Evolutionary conservation across 2,888 invertebrate genomes (phyloP), one percentile per base, ranked within the genome.

Genomic region (Morpho achilles): DNA sequence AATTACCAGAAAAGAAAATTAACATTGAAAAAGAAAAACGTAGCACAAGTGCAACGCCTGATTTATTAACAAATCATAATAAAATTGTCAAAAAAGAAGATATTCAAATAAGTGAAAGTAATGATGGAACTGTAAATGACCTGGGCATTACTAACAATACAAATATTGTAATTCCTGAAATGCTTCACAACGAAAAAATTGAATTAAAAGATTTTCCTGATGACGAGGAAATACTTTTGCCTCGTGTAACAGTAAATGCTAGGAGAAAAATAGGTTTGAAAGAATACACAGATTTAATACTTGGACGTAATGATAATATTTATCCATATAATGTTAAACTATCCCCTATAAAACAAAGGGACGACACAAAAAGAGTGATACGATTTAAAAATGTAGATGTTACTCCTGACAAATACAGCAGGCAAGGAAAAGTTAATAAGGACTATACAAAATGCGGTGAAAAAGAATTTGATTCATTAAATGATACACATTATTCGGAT

Each of bases 11-110:
- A 44, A 69, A 64, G 44, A 59, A 60, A 8, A 48, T 43, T 16
- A 23, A 52, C 32, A 46, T 23, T 46, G 56, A 59, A 16, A 56
- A 48, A 22, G 59, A 61, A 50, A 67, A 68, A 16, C 65, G 58
- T 32, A 73, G 67, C 64, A 69, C 79, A 10, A 77, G 76, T 53
- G 81, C 85, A 46, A 91, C 92, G 22, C 93, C 93, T 7, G 93
- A 93, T 79, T 78, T 93, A 60, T 78, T 93, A 58, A 92, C 91
- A 54, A 93, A 93, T 70, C 93, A 93, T 69, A 92, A 86, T 69
- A 84, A 86, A 10, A 71, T 82, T 52, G 91, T 91, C 60, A 71
- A 62, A 47, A 72, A 76, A 59, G 61, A 63, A 40, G 32, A 53
- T 44, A 66, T 62, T 51, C 50, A 59, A 60, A 62, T 67, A 23